phyloP scores from a whole-genome alignment of 2,113 vertebrate genomes.

The Neopipo cinnamomea region DNA sequence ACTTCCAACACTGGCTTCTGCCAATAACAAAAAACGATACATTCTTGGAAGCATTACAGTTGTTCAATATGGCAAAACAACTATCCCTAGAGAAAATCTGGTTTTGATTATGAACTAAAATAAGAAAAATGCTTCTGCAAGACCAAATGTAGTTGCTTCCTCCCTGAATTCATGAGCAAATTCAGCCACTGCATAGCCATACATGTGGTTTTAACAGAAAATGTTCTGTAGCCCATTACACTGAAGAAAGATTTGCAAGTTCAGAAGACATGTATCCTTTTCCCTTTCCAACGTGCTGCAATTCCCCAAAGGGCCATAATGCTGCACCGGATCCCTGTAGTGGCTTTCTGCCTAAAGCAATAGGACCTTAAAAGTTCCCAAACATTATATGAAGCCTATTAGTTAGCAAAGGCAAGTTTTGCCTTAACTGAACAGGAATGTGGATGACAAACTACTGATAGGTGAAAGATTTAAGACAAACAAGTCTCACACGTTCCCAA shows the following conservation, averaged over 20 bases:
- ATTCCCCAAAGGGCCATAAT: not conserved
- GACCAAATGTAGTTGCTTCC: not conserved
- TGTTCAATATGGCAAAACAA: not conserved
- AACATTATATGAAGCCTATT: not conserved
- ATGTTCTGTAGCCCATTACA: not conserved
- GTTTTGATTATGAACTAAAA: not conserved
- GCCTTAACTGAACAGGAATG: not conserved
- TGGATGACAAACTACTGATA: not conserved
- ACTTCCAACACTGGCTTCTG: not conserved
- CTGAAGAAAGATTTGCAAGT: not conserved
- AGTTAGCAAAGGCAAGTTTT: not conserved
- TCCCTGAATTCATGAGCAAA: not conserved
- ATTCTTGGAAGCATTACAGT: not conserved
- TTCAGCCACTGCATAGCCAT: not conserved
- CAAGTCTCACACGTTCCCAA: accelerated
- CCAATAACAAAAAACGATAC: not conserved
- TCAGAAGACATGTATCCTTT: not conserved
- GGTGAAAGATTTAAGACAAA: not conserved
- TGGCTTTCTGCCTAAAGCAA: not conserved
- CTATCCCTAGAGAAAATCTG: not conserved
- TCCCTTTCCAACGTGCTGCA: not conserved
- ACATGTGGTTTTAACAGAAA: not conserved
- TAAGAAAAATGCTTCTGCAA: not conserved
- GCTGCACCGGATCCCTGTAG: not conserved
- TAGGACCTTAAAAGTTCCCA: not conserved